Evolutionary conservation across 1,140 invertebrate species (phyloP).

Genomic region (Sitophilus oryzae): DNA sequence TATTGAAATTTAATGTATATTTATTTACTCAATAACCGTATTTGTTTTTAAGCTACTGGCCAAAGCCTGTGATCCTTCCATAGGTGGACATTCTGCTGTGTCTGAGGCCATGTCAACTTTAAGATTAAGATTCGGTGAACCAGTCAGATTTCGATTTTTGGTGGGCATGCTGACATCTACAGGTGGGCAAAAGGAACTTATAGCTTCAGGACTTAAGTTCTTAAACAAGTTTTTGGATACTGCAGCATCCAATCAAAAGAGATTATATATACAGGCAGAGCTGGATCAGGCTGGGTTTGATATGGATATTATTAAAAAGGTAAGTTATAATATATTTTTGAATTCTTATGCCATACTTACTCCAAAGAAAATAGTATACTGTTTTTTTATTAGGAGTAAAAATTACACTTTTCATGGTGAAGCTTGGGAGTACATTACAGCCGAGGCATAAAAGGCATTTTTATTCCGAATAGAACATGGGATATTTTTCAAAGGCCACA

Average conservation of each 20-base stretch:
- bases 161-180: constrained; percentile 78
- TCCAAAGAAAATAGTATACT: too few species aligned
- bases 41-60: constrained; percentile 59
- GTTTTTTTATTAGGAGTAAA: too few species aligned
- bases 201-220: constrained; percentile 78
- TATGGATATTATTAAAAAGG: constrained; percentile 63
- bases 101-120: constrained; percentile 87
- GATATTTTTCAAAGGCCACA: too few species aligned
- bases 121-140: constrained; percentile 81
- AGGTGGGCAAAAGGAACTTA: constrained; percentile 61
- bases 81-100: constrained; percentile 69
- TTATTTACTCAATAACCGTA: neutral
- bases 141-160: constrained; percentile 83
- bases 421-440: too few species aligned
- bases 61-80: constrained; percentile 65
- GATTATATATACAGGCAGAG: constrained; percentile 85
- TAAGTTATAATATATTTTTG: too few species aligned
- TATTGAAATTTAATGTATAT: neutral
- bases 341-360: too few species aligned
- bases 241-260: constrained; percentile 64
- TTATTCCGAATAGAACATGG: too few species aligned
- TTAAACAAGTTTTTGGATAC: constrained; percentile 77
- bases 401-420: too few species aligned
- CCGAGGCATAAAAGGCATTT: too few species aligned
- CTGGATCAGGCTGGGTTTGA: constrained; percentile 79